phyloP scores from a whole-genome alignment of 2,113 vertebrate species.

The Mystacornis crossleyi region DNA sequence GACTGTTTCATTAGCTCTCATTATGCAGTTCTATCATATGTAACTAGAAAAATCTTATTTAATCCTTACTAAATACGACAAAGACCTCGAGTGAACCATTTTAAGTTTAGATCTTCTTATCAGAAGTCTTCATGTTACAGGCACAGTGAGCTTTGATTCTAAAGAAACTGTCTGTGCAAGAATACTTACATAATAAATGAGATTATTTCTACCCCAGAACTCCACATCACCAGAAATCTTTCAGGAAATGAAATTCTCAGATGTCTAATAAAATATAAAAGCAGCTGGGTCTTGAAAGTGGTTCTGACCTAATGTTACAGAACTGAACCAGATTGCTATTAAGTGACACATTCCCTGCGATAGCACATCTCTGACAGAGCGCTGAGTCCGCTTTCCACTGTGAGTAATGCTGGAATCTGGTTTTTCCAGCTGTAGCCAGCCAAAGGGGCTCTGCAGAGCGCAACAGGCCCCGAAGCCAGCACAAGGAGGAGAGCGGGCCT shows the following conservation, averaged over 20 bases:
- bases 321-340: background rate
- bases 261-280: background rate
- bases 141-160: background rate
- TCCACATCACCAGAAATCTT: background rate
- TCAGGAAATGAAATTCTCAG: background rate
- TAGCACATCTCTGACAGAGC: background rate
- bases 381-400: background rate
- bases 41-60: background rate
- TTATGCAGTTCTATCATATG: background rate
- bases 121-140: background rate
- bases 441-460: background rate
- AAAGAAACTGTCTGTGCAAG: background rate
- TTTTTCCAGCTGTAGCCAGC: background rate
- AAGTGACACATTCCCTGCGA: background rate
- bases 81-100: background rate
- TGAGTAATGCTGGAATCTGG: background rate
- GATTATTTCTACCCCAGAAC: background rate
- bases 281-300: background rate
- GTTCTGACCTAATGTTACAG: background rate
- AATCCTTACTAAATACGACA: background rate
- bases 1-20: background rate
- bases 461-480: rapidly evolving
- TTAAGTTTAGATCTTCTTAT: background rate
- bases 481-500: background rate
- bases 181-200: background rate